Evolutionary conservation across 2,113 vertebrate species (phyloP).

Genomic region (Burhinus oedicnemus): DNA sequence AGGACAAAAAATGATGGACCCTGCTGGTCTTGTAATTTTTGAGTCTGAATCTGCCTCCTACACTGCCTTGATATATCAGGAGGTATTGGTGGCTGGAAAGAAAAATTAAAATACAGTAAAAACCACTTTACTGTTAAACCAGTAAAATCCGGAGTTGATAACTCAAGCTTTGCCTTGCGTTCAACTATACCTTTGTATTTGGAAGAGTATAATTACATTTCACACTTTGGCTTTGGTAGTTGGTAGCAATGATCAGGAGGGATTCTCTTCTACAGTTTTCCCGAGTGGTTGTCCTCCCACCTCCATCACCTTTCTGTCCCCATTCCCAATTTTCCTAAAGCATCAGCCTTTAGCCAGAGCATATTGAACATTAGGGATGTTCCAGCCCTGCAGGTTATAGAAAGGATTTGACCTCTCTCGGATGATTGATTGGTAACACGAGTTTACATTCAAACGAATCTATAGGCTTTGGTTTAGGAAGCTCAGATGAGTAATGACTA

Average conservation of each 20-base stretch:
- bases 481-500: neutral
- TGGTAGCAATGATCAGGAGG: neutral
- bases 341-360: neutral
- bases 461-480: neutral
- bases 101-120: neutral
- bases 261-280: neutral
- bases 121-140: neutral
- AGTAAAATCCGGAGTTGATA: neutral
- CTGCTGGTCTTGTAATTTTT: neutral
- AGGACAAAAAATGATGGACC: neutral
- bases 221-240: neutral
- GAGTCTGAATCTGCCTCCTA: neutral
- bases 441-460: neutral
- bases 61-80: neutral
- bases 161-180: neutral
- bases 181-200: neutral
- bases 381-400: neutral
- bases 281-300: neutral
- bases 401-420: neutral
- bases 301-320: neutral
- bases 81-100: neutral
- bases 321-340: neutral
- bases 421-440: rapidly evolving
- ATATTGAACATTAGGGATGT: neutral
- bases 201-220: neutral